Conservation (phyloP, 2,113 vertebrate species). For the Zosterops hypoxanthus region DNA sequence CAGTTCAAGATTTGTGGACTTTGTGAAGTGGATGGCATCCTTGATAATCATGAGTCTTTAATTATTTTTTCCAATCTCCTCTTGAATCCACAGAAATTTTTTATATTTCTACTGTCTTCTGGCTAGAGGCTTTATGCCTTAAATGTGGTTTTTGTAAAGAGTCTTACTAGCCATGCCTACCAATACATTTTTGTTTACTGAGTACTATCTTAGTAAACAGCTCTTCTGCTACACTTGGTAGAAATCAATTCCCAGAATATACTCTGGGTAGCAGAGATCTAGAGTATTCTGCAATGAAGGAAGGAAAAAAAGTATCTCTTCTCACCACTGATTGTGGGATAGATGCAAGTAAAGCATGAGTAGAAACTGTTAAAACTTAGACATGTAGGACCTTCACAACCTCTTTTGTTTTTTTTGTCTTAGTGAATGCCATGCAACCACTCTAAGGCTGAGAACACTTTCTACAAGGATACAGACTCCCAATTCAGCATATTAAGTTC, state of each 20-base stretch:
- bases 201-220: not conserved
- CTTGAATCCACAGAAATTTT: not conserved
- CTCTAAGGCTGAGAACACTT: not conserved
- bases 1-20: not conserved
- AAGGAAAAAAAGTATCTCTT: not conserved
- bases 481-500: not conserved
- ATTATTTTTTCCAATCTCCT: not conserved
- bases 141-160: not conserved
- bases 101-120: not conserved
- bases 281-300: not conserved
- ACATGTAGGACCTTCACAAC: not conserved
- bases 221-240: not conserved
- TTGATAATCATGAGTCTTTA: not conserved
- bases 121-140: not conserved
- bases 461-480: not conserved
- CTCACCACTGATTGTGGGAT: not conserved
- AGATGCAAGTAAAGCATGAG: not conserved
- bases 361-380: not conserved
- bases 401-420: not conserved
- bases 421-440: not conserved
- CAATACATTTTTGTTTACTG: not conserved
- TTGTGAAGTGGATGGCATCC: fast-evolving
- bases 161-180: not conserved
- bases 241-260: not conserved
- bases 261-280: not conserved